Evolutionary conservation across 2,113 vertebrate genomes (phyloP).

Genomic region (Aegithalos caudatus): DNA sequence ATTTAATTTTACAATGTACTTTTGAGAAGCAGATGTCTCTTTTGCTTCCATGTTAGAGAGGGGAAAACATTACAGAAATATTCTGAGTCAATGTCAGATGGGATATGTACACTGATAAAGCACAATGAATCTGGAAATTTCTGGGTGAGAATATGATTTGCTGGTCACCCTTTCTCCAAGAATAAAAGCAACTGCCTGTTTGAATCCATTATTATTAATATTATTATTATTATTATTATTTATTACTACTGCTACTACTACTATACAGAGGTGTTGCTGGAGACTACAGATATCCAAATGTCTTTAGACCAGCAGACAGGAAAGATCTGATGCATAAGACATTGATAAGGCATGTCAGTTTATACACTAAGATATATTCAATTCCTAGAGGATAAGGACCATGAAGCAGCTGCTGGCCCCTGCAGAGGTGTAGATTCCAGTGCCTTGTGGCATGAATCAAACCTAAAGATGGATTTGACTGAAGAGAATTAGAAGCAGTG

Average conservation of each 20-base stretch:
- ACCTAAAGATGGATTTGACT: neutral
- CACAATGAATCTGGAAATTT: neutral
- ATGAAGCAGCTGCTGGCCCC: accelerated
- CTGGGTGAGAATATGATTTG: neutral
- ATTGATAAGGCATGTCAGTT: neutral
- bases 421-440: neutral
- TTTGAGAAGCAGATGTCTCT: neutral
- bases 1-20: neutral
- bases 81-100: neutral
- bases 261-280: neutral
- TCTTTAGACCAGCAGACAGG: neutral
- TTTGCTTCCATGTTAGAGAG: neutral
- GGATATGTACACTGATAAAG: accelerated
- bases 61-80: neutral
- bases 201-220: neutral
- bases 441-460: neutral
- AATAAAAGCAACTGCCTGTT: neutral
- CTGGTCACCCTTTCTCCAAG: neutral
- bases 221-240: neutral
- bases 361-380: neutral
- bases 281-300: neutral
- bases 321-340: neutral
- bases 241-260: accelerated
- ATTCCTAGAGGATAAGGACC: neutral
- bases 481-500: neutral